Percentiles rank a stretch among this genome's conserved stretches.
Conservation (phyloP, 2,113 vertebrate species). For the Danionella cerebrum region DNA sequence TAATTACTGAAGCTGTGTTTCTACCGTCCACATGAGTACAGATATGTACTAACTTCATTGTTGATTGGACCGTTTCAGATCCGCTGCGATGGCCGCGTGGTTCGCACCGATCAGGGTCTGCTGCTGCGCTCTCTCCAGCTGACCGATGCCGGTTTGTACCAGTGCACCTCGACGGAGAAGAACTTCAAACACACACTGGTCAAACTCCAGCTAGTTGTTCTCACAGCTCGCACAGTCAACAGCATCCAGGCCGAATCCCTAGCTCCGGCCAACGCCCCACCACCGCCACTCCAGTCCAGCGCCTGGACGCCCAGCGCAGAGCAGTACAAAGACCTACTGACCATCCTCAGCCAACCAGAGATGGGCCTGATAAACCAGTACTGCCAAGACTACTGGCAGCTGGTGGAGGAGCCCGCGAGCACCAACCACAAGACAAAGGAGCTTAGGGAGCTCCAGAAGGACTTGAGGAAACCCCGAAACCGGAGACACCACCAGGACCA, state of each 20-base stretch:
- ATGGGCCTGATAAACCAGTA: constrained; percentile 98
- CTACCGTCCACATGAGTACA: no score
- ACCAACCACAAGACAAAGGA: constrained; percentile 72
- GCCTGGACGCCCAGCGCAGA: constrained; percentile 67
- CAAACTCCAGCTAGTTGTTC: constrained; percentile 84
- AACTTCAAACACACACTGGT: constrained; percentile 94
- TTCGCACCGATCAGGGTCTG: constrained; percentile 88
- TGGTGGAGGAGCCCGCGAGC: constrained; percentile 61
- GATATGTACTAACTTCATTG: no score
- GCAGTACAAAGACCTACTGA: constrained; percentile 90
- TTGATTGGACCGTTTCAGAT: constrained; percentile 64
- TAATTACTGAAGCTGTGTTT: no score
- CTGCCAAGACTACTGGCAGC: constrained; percentile 95
- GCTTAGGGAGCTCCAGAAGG: constrained; percentile 80
- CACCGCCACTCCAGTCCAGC: constrained; percentile 57
- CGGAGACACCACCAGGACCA: constrained; percentile 89
- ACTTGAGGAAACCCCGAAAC: constrained; percentile 78
- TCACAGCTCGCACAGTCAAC: constrained; percentile 80
- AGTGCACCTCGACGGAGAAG: constrained; percentile 95
- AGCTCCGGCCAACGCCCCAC: constrained; percentile 43
- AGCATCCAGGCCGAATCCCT: constrained; percentile 77
- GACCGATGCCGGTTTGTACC: constrained; percentile 81
- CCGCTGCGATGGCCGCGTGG: constrained; percentile 82
- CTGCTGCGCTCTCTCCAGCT: constrained; percentile 87
- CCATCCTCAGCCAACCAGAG: constrained; percentile 91